Base-by-base conservation (phyloP, 1,140 invertebrate genomes). In the Cydia pomonella region DNA sequence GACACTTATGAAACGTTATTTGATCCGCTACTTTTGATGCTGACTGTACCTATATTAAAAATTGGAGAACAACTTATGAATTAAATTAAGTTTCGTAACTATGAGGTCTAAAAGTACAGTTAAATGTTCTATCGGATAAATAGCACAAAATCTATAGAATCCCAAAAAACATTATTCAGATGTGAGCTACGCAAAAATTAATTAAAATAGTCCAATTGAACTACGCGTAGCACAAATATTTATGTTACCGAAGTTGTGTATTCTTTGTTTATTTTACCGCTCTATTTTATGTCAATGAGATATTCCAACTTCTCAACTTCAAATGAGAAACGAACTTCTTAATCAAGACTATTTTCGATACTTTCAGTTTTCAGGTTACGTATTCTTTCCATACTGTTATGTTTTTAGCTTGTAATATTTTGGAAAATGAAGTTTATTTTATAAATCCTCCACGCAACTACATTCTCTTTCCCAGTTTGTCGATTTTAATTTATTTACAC, bases 251-350 rank as follows among this genome's bases (percentile, higher is more conserved):
- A 38, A 69, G 3, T 69, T 38, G 16, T 12, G 27, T 69, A 69
- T 38, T 38, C 29, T 69, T 69, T 38, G 64, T 23, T 38, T 69
- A 69, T 69, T 38, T 38, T 69, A 69, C 64, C 25, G 64, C 64
- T 69, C 27, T 69, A 38, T 38, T 69, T 69, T 64, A 27, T 33
- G 29, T 29, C 38, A 69, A 69, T 69, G 27, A 69, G 64, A 33
- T 69, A 13, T 38, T 9, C 29, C 27, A 33, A 69, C 64, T 69
- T 38, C 64, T 4, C 27, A 29, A 69, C 12, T 38, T 9, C 16
- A 10, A 69, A 69, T 38, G 29, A 38, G n/a, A 69, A 38, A 59
- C 29, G 16, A 69, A 69, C 27, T 69, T 69, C n/a, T 27, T 69
- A 18, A n/a, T 16, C n/a, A 21, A 21, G 29, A 69, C 27, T 38